These are phyloP conservation scores for Germaria angustata DNA, from an alignment of 2,888 invertebrate genomes.

Conservation along the genomic window DNA sequence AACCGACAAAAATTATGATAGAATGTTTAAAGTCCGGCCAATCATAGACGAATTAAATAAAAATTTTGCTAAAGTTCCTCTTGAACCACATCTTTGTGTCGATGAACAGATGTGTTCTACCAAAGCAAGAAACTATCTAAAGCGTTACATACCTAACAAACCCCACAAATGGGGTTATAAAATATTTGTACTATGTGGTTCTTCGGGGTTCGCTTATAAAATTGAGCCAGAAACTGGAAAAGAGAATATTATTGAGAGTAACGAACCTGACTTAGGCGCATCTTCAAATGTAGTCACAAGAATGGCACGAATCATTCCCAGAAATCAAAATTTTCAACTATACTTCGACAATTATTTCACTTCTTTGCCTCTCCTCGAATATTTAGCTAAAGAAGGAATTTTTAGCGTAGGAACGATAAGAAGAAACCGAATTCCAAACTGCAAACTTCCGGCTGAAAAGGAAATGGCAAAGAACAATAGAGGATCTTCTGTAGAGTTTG, in stretches of 20 bases:
- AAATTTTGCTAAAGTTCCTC: too few species aligned
- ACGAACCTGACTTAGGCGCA: constrained; percentile 7
- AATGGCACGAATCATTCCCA: too few species aligned
- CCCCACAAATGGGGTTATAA: constrained; percentile 70
- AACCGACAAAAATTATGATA: constrained; percentile 8
- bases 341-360: constrained; percentile 67
- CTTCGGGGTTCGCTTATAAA: constrained; percentile 59
- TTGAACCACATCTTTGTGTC: constrained; percentile 40
- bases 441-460: constrained; percentile 68
- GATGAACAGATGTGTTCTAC: too few species aligned
- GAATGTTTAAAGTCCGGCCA: constrained; percentile 60
- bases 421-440: constrained; percentile 73
- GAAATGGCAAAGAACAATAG: constrained; percentile 66
- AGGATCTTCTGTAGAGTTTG: too few species aligned
- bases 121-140: constrained; percentile 62
- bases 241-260: constrained; percentile 8
- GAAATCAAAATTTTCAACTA: too few species aligned
- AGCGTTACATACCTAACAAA: constrained; percentile 69
- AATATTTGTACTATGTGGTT: constrained; percentile 66
- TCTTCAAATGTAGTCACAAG: too few species aligned
- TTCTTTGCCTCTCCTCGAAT: constrained; percentile 65
- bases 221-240: constrained; percentile 61
- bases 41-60: too few species aligned
- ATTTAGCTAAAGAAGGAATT: constrained; percentile 72
- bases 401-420: constrained; percentile 70